Base-by-base conservation (phyloP, 2,797 vertebrate species). In the Tinamus major region DNA sequence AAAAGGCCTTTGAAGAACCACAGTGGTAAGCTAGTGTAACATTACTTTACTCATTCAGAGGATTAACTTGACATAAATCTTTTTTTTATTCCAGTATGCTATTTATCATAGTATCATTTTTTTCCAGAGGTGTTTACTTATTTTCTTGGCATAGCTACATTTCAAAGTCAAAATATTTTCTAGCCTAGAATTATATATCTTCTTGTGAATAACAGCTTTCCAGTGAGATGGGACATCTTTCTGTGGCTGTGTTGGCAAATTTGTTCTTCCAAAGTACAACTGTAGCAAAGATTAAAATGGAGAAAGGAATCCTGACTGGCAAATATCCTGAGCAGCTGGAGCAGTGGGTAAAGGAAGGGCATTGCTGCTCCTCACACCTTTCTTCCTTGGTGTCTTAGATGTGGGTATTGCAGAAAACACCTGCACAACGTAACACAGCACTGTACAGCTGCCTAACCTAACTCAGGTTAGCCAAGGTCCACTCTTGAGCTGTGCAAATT, bases 141-240 rank as follows among this genome's bases (percentile, higher is more conserved):
- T 79, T 80, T 49, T 48, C 92, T 81, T 63, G 24, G 46, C 67
- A 90, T 33, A 91, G 55, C 31, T 44, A 49, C 26, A 71, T 96
- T 95, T 96, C 37, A 89, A 96, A 91, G 80, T 72, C 6, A 76
- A 51, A 94, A 27, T 48, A 59, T 95, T 94, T 95, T n/a, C 79
- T 90, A 35, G 61, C 29, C 37, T 90, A 72, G 56, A 70, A 74
- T 24, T 94, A 65, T 21, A 21, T 31, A 83, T 83, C 24, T 89
- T 91, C 61, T 61, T 89, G 75, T 74, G 70, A 93, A 58, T 80
- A 94, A 77, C 19, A 76, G 76, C 79, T 46, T 78, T 88, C 7
- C 33, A 95, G 68, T 61, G 56, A 95, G 31, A 20, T 61, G 87
- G 79, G 96, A 87, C 26, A 55, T 16, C 16, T 48, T 87, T 65